These are phyloP conservation scores for Erebia epiphron DNA, from an alignment of 2,888 invertebrate genomes.

Conservation along the genomic window DNA sequence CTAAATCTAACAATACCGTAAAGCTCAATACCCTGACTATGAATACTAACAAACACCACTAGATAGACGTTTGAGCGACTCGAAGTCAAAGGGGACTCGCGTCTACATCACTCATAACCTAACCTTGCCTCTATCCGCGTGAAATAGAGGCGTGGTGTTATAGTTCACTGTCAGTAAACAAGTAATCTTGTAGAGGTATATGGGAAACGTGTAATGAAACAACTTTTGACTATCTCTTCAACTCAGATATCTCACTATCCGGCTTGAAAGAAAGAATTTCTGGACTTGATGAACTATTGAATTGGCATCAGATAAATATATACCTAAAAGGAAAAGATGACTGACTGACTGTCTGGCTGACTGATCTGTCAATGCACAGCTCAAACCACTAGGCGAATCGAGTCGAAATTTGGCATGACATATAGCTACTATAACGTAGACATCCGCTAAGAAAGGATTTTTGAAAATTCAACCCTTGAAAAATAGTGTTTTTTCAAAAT, in stretches of 20 bases:
- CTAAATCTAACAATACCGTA: neutral
- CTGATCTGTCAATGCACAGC: no score
- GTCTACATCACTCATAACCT: conserved; percentile 75
- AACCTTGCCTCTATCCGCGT: conserved; percentile 65
- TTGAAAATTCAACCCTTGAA: no score
- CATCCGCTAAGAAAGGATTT: no score
- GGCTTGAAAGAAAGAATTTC: neutral
- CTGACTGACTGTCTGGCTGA: no score
- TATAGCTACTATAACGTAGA: no score
- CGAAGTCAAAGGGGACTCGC: conserved; percentile 75
- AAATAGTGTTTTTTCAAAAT: no score
- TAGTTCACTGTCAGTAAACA: conserved; percentile 45
- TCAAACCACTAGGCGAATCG: no score
- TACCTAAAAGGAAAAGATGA: no score
- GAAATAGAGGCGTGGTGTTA: conserved; percentile 48
- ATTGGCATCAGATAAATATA: neutral
- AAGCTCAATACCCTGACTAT: conserved; percentile 51
- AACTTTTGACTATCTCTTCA: neutral
- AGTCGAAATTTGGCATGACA: no score
- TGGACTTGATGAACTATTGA: neutral
- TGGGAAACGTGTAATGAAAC: conserved; percentile 24
- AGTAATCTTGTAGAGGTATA: conserved; percentile 37
- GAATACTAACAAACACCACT: conserved; percentile 54
- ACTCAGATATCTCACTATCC: neutral
- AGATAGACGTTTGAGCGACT: conserved; percentile 68